Evolutionary conservation across 2,888 invertebrate species (phyloP), one percentile per base, ranked within the genome.

Genomic region (Chalcis sispes): DNA sequence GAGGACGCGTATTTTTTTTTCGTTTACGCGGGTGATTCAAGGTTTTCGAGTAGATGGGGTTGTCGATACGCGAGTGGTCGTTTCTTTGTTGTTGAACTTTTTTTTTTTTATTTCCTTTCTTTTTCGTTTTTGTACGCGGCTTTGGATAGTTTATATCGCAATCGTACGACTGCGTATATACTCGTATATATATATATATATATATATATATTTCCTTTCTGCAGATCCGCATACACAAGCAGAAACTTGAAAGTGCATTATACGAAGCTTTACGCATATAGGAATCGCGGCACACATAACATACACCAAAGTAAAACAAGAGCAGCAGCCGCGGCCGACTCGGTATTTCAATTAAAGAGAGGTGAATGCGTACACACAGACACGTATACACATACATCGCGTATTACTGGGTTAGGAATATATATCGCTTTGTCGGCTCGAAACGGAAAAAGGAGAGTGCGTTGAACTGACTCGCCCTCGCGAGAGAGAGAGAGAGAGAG

Each of bases 361-460:
- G 46, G 56, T 56, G 62, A 61, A 61, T 36, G 32, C 23, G 32
- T 10, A 27, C 18, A 2, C 32, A 32, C n/a, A n/a, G n/a, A n/a
- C n/a, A n/a, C n/a, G n/a, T n/a, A n/a, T n/a, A n/a, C n/a, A n/a
- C n/a, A n/a, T n/a, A 56, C n/a, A 69, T 29, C 23, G 32, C 32
- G 48, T 32, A 56, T 64, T 56, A 72, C 64, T 72, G 72, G 64
- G 64, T 72, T 72, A 64, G 42, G 32, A 56, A 72, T 62, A n/a
- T 20, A 25, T 5, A 59, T 46, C 69, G 69, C 64, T 67, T 67
- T 67, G 67, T 67, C 67, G 67, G 67, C 50, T 2, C 8, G 10
- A 36, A 36, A 36, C 4, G 36, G 10, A 36, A 36, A 42, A 42
- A 42, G 7, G 23, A 40, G 50, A 50, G 50, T 50, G 10, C 50